These are phyloP conservation scores for Therioaphis trifolii DNA, from an alignment of 2,888 invertebrate genomes.

Conservation along the genomic window DNA sequence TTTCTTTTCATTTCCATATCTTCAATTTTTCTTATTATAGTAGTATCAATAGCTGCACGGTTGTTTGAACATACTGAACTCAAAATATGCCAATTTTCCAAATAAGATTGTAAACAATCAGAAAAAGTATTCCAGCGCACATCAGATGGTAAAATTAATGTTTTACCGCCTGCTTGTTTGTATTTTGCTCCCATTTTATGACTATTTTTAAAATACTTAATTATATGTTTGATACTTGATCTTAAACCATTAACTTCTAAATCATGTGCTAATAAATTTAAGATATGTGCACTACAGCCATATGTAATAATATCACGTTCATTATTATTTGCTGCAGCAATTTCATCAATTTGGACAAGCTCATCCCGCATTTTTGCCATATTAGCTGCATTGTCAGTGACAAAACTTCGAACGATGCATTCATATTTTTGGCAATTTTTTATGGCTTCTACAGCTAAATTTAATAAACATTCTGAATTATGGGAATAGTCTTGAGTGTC, in stretches of 20 bases:
- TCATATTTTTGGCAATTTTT: not conserved
- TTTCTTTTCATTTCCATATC: constrained; percentile 33
- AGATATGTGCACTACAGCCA: not conserved
- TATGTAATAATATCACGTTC: constrained; percentile 12
- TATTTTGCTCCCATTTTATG: not conserved
- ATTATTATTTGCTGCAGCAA: not conserved
- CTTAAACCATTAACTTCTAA: not conserved
- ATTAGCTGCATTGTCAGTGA: constrained; percentile 35
- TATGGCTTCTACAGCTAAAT: not conserved
- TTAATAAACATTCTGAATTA: not conserved
- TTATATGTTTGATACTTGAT: constrained; percentile 22
- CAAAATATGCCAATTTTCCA: constrained; percentile 11
- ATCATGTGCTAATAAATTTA: constrained; percentile 22
- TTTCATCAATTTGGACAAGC: not conserved
- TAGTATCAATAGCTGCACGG: not conserved
- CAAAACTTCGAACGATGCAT: not conserved
- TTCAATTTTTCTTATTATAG: not conserved
- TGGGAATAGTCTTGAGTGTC: not conserved
- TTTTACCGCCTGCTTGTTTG: not conserved
- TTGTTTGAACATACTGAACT: not conserved
- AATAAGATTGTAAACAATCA: not conserved
- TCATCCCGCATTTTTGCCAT: constrained; percentile 12
- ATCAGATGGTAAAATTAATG: constrained; percentile 20
- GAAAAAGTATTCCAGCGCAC: constrained; percentile 19
- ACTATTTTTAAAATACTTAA: constrained; percentile 13